Percentiles rank a stretch among this genome's conserved stretches.
phyloP scores from a whole-genome alignment of 2,113 vertebrate species.

The Pardalotus punctatus region DNA sequence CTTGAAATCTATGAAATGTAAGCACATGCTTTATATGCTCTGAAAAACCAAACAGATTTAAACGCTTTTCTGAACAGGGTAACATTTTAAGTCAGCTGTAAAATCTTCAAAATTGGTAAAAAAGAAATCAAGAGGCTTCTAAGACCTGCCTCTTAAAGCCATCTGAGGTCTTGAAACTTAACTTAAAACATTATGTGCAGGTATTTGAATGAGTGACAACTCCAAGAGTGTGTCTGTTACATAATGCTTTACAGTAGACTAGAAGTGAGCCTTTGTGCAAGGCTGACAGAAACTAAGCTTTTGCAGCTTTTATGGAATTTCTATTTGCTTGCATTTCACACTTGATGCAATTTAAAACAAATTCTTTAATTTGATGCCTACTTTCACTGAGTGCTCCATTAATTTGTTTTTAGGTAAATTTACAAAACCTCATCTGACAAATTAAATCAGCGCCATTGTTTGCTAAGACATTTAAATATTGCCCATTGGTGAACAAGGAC shows the following conservation, averaged over 20 bases:
- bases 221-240: neutral
- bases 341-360: neutral
- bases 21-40: neutral
- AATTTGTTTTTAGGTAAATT: slow-evolving; percentile 46
- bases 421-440: slow-evolving; percentile 62
- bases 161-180: slow-evolving; percentile 65
- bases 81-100: neutral
- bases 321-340: neutral
- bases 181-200: slow-evolving; percentile 37
- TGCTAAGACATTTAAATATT: slow-evolving; percentile 8
- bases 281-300: neutral
- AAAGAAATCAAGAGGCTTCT: slow-evolving; percentile 17
- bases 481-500: neutral
- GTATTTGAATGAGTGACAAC: neutral
- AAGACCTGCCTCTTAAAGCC: slow-evolving; percentile 38
- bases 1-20: neutral
- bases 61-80: slow-evolving; percentile 30
- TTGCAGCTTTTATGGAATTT: neutral
- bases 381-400: neutral
- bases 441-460: neutral
- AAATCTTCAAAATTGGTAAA: slow-evolving; percentile 9
- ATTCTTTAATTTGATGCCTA: neutral
- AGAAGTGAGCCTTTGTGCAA: neutral
- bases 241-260: neutral
- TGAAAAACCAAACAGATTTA: neutral